These are phyloP conservation scores for Metopia argyrocephala DNA, from an alignment of 2,888 invertebrate species.

Conservation along the genomic window DNA sequence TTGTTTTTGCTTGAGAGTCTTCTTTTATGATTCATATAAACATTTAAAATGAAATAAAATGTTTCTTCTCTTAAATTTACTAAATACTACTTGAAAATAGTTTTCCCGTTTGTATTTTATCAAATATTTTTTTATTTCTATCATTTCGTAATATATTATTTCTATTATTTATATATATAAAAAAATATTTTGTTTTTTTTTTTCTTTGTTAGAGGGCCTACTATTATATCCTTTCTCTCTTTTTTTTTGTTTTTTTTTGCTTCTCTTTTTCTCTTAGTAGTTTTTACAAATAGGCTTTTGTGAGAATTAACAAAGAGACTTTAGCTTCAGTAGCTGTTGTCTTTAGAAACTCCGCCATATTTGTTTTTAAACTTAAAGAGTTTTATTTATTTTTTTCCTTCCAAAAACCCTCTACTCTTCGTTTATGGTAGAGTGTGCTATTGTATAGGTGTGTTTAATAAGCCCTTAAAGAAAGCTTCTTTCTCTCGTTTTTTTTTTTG, in stretches of 20 bases:
- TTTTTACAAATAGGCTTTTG: constrained; percentile 47
- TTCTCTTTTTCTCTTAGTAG: background rate
- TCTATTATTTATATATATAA: background rate
- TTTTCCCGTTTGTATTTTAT: constrained; percentile 36
- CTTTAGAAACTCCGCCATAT: constrained; percentile 56
- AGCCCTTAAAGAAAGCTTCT: constrained; percentile 7
- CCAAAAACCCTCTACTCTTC: background rate
- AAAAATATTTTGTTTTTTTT: constrained; percentile 18
- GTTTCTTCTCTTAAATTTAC: constrained; percentile 23
- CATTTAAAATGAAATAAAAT: constrained; percentile 56
- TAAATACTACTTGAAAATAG: constrained; percentile 62
- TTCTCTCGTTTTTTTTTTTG: background rate
- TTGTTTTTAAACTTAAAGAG: constrained; percentile 51
- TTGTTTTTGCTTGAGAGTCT: background rate
- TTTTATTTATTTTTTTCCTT: background rate
- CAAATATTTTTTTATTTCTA: constrained; percentile 10
- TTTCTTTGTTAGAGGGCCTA: background rate
- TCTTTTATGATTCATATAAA: constrained; percentile 20
- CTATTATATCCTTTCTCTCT: too few species aligned
- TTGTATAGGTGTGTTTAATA: constrained; percentile 7
- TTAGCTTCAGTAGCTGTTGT: constrained; percentile 19
- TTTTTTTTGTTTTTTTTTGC: background rate
- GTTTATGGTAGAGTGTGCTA: constrained; percentile 1
- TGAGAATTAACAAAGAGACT: constrained; percentile 49
- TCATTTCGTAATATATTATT: background rate